Evolutionary conservation across 2,888 invertebrate genomes (phyloP).

Genomic region (Pinctada fucata): DNA sequence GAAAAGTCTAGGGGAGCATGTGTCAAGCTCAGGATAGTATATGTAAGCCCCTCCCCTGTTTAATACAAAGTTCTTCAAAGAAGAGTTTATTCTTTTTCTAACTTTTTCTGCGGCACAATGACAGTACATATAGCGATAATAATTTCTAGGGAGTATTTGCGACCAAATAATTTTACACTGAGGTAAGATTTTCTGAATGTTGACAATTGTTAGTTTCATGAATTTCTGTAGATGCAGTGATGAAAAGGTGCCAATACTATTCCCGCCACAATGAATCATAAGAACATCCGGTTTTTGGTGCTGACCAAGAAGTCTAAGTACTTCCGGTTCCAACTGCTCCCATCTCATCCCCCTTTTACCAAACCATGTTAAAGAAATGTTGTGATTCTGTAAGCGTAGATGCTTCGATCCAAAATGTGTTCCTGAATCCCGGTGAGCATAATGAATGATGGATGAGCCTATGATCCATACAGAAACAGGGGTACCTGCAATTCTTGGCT

Average conservation of each 20-base stretch:
- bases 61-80: not conserved
- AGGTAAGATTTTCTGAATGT: not conserved
- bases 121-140: not conserved
- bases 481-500: no score
- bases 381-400: not conserved
- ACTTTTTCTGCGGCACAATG: not conserved
- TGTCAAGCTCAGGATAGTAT: not conserved
- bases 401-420: no score
- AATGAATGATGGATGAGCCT: no score
- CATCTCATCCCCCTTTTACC: not conserved
- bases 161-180: not conserved
- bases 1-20: not conserved
- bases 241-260: not conserved
- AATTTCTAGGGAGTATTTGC: not conserved
- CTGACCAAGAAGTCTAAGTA: not conserved
- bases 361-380: not conserved
- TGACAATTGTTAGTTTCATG: not conserved
- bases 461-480: no score
- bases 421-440: no score
- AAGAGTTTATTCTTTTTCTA: not conserved
- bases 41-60: not conserved
- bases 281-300: not conserved
- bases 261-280: not conserved
- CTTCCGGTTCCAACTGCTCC: not conserved
- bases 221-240: not conserved